Percentiles rank a stretch among this genome's conserved stretches.
Conservation (phyloP, 2,797 vertebrate genomes). For the Enteromius paludinosus region DNA sequence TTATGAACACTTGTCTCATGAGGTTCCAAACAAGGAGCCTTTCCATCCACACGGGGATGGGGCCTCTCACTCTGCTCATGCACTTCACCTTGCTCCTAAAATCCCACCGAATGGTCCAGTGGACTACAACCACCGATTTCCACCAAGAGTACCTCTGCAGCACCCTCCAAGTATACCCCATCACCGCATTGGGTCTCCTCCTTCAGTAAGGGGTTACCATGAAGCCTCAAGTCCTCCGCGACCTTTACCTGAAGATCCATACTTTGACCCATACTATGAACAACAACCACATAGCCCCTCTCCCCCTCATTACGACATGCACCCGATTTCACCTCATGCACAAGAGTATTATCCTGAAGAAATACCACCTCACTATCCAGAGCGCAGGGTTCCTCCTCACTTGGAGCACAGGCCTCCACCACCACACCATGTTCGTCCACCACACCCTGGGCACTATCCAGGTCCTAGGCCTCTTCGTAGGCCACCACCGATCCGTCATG, state of each 20-base stretch:
- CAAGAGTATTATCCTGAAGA: constrained; percentile 69
- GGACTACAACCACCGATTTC: constrained; percentile 63
- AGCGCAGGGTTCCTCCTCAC: constrained; percentile 58
- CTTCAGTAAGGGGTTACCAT: constrained; percentile 59
- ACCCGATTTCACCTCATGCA: constrained; percentile 65
- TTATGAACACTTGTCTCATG: constrained; percentile 44
- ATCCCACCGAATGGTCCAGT: constrained; percentile 30
- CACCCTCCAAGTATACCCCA: constrained; percentile 58
- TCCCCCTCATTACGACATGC: constrained; percentile 65
- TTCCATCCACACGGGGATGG: constrained; percentile 43
- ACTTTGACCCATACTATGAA: constrained; percentile 66
- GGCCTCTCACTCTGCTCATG: constrained; percentile 20
- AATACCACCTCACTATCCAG: constrained; percentile 66
- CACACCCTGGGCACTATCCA: constrained; percentile 65
- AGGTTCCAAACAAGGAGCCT: constrained; percentile 33
- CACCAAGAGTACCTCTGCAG: constrained; percentile 68
- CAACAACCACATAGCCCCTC: constrained; percentile 70
- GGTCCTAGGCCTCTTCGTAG: constrained; percentile 57
- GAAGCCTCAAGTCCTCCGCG: constrained; percentile 64
- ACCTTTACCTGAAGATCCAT: constrained; percentile 70
- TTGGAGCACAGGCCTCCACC: constrained; percentile 68
- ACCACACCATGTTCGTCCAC: constrained; percentile 67
- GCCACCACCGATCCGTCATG: constrained; percentile 76
- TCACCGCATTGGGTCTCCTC: constrained; percentile 49
- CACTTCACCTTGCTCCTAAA: constrained; percentile 15